These are phyloP conservation scores for Rhabdomys dilectus DNA, from an alignment of 2,113 vertebrate species.

Conservation along the genomic window DNA sequence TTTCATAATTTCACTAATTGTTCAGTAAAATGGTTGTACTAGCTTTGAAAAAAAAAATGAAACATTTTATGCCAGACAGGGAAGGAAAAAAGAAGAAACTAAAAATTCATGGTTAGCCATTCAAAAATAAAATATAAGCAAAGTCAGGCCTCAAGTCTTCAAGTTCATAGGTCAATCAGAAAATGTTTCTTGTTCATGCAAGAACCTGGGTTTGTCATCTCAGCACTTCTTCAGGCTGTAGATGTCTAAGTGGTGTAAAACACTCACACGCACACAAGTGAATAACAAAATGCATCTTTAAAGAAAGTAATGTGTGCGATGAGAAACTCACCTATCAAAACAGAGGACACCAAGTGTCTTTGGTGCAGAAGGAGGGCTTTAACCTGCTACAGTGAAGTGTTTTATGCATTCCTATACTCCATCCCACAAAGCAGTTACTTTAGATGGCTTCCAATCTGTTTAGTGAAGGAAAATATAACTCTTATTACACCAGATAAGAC, in stretches of 20 bases:
- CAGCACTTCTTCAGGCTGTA: not conserved
- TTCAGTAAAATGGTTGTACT: not conserved
- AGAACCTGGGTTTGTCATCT: not conserved
- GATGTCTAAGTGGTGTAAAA: not conserved
- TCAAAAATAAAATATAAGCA: not conserved
- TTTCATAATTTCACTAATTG: not conserved
- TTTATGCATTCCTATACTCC: conserved; percentile 54
- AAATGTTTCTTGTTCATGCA: not conserved
- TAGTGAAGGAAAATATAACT: conserved; percentile 68
- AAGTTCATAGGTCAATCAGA: not conserved
- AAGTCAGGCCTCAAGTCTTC: not conserved
- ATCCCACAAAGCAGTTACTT: conserved; percentile 32
- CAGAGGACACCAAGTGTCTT: not conserved
- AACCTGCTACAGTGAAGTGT: conserved; percentile 43
- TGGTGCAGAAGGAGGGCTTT: conserved; percentile 2
- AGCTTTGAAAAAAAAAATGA: not conserved
- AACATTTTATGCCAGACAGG: conserved; percentile 16
- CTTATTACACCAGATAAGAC: not conserved
- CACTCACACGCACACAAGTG: not conserved
- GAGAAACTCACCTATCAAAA: not conserved
- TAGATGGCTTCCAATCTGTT: not conserved
- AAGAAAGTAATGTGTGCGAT: not conserved
- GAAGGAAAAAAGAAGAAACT: conserved; percentile 16
- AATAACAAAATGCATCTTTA: not conserved
- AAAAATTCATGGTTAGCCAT: conserved; percentile 39